Conservation (phyloP, 2,797 vertebrate species). For the Pantherophis vulpinus region DNA sequence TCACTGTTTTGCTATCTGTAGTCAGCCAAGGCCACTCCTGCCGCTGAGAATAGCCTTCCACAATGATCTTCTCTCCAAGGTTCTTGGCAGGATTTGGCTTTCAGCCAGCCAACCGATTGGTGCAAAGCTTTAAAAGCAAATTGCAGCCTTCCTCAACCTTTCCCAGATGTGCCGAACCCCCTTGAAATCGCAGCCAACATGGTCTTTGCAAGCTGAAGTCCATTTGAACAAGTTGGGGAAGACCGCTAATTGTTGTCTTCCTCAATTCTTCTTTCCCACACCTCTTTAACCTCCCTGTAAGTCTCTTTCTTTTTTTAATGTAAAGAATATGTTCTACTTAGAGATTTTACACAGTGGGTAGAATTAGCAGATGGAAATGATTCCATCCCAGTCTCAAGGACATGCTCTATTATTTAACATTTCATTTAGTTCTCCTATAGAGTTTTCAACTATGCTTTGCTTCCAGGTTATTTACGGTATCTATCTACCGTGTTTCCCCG, state of each 20-base stretch:
- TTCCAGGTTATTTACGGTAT: neutral
- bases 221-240: neutral
- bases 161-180: neutral
- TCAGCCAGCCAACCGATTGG: neutral
- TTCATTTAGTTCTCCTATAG: neutral
- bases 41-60: neutral
- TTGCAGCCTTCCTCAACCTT: neutral
- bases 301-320: neutral
- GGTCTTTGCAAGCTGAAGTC: neutral
- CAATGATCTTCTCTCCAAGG: neutral
- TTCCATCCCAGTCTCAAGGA: neutral
- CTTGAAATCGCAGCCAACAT: neutral
- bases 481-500: no score
- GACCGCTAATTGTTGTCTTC: no score
- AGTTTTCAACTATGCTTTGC: neutral
- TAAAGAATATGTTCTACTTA: neutral
- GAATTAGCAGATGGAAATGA: neutral
- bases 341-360: neutral
- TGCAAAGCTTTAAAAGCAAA: neutral
- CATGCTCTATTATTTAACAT: neutral
- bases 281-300: neutral
- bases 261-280: no score
- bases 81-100: neutral
- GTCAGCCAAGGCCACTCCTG: no score
- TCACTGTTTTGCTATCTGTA: neutral